phyloP scores from a whole-genome alignment of 2,888 invertebrate species.

The Drosophila algonquin region DNA sequence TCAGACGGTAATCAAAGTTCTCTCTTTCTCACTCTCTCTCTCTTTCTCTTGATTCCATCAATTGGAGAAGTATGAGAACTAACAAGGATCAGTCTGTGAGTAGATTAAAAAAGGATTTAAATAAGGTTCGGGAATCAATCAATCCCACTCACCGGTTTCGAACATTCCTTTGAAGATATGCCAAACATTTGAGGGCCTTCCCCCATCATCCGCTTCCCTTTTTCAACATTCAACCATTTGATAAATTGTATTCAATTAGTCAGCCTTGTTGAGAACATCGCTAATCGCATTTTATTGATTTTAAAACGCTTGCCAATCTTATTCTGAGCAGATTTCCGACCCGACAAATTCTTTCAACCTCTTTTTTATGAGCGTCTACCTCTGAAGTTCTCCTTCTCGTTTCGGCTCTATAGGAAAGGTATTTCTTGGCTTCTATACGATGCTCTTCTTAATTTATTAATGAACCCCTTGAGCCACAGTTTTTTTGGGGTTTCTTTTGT shows the following conservation, averaged over 20 bases:
- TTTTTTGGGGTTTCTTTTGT: conserved; percentile 36
- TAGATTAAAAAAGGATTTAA: background rate
- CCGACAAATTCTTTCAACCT: conserved; percentile 23
- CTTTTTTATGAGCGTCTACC: conserved; percentile 26
- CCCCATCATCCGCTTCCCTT: background rate
- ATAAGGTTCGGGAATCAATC: background rate
- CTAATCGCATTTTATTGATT: conserved; percentile 65
- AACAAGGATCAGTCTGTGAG: background rate
- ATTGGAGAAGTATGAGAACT: background rate
- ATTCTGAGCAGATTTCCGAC: conserved; percentile 35
- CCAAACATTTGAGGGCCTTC: background rate
- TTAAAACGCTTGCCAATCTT: conserved; percentile 53
- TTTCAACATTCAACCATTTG: conserved; percentile 5
- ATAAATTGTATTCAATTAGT: conserved; percentile 38
- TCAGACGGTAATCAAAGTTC: too few relatives aligned
- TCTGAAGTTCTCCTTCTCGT: conserved; percentile 13
- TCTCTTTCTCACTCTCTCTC: too few relatives aligned
- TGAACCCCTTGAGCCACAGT: conserved; percentile 55
- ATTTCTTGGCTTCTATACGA: conserved; percentile 43
- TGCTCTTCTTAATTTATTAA: conserved; percentile 71
- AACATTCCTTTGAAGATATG: background rate
- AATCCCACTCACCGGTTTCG: background rate
- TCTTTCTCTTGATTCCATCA: too few relatives aligned
- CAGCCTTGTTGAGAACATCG: conserved; percentile 32
- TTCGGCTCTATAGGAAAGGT: conserved; percentile 37